Percentiles rank a stretch among this genome's conserved stretches.
Evolutionary conservation across 2,797 vertebrate genomes (phyloP).

Genomic region (Falco cherrug): DNA sequence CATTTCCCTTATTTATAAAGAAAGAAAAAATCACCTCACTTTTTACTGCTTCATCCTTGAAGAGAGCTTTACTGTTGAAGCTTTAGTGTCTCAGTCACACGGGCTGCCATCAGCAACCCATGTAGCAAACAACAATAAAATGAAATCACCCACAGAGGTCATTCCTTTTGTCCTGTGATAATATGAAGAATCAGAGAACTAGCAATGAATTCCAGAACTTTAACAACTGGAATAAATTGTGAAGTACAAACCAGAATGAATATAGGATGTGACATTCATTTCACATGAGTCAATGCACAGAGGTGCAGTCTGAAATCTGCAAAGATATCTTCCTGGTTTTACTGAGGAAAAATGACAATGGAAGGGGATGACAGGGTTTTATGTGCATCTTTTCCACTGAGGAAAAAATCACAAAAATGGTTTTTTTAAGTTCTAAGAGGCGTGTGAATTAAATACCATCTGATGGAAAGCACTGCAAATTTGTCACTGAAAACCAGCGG

Average conservation of each 20-base stretch:
- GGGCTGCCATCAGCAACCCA: conserved; percentile 41
- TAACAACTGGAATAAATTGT: conserved; percentile 62
- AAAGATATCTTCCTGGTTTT: not conserved
- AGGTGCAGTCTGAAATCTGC: not conserved
- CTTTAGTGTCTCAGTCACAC: conserved; percentile 26
- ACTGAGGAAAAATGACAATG: not conserved
- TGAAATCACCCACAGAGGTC: conserved; percentile 58
- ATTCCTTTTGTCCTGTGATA: conserved; percentile 50
- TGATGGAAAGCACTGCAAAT: not conserved
- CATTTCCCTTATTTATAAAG: conserved; percentile 49
- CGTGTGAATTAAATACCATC: not conserved
- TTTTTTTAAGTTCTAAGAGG: not conserved
- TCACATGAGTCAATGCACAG: conserved; percentile 34
- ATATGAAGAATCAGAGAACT: conserved; percentile 31
- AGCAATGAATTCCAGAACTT: conserved; percentile 51
- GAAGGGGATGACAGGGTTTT: not conserved
- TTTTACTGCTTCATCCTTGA: conserved; percentile 62
- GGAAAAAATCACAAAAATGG: not conserved
- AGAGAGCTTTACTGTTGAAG: conserved; percentile 47
- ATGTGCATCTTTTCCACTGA: not conserved
- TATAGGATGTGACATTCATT: conserved; percentile 39
- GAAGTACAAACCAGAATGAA: conserved; percentile 29
- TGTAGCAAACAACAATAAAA: conserved; percentile 65
- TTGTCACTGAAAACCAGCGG: not conserved
- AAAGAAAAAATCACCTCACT: not conserved